Percentiles rank a stretch among this genome's conserved stretches.
Evolutionary conservation across 2,888 invertebrate species (phyloP).

Genomic region (Argyresthia goedartella): DNA sequence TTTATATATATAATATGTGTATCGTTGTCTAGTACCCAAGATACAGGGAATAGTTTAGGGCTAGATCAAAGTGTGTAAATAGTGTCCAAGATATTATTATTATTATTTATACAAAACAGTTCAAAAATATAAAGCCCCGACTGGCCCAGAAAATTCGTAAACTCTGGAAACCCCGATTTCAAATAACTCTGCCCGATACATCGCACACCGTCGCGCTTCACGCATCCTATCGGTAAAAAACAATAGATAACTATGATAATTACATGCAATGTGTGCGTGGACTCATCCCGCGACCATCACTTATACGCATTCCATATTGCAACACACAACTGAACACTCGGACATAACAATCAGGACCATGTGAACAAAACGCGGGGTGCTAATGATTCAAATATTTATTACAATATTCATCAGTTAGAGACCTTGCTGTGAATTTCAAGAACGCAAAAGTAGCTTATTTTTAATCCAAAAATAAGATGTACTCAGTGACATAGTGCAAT

Average conservation of each 20-base stretch:
- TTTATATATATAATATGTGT: too few relatives aligned
- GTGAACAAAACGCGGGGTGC: slow-evolving; percentile 24
- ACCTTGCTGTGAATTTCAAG: slow-evolving; percentile 13
- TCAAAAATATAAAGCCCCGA: too few relatives aligned
- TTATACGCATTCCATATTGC: slow-evolving; percentile 36
- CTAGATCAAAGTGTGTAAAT: too few relatives aligned
- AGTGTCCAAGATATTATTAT: too few relatives aligned
- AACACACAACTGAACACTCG: slow-evolving; percentile 27
- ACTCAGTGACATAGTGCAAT: slow-evolving; percentile 16
- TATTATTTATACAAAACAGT: too few relatives aligned
- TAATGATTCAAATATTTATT: slow-evolving; percentile 49
- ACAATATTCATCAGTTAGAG: slow-evolving; percentile 50
- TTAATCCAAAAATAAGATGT: slow-evolving; percentile 50
- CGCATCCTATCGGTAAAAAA: slow-evolving; percentile 62
- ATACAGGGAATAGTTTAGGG: too few relatives aligned
- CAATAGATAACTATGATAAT: slow-evolving; percentile 61
- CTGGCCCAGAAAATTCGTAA: too few relatives aligned
- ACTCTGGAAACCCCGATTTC: slow-evolving; percentile 6
- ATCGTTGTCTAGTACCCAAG: too few relatives aligned
- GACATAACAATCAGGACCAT: slow-evolving; percentile 22
- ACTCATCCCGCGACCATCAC: slow-evolving; percentile 24
- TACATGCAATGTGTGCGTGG: slow-evolving; percentile 48
- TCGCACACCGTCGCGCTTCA: slow-evolving; percentile 45
- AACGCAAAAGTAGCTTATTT: slow-evolving; percentile 45
- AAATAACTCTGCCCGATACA: slow-evolving; percentile 11